These are phyloP conservation scores for Pygoscelis antarcticus DNA, from an alignment of 2,113 vertebrate genomes.

Conservation along the genomic window DNA sequence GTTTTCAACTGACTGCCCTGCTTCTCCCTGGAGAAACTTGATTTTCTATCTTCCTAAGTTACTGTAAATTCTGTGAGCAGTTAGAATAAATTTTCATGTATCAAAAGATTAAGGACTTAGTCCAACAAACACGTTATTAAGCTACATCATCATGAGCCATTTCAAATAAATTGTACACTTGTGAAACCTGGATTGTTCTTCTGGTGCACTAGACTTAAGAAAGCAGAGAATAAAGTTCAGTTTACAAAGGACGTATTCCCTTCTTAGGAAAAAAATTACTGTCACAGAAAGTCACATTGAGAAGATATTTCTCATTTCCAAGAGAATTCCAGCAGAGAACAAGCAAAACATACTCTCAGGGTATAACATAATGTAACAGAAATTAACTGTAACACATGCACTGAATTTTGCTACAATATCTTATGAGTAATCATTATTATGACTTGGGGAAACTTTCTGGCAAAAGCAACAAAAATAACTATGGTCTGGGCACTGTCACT, in stretches of 20 bases:
- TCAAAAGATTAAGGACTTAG: background rate
- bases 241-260: background rate
- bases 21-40: background rate
- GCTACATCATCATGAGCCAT: background rate
- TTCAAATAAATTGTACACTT: background rate
- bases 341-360: background rate
- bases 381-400: constrained; percentile 9
- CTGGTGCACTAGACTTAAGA: background rate
- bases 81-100: background rate
- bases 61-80: background rate
- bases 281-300: constrained; percentile 21
- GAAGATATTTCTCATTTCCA: constrained; percentile 15
- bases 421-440: background rate
- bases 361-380: constrained; percentile 26
- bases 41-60: background rate
- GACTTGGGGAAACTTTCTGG: background rate
- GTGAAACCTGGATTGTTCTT: background rate
- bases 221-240: background rate
- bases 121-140: background rate
- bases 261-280: background rate
- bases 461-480: constrained; percentile 14
- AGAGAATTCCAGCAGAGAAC: constrained; percentile 27
- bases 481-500: background rate
- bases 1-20: background rate
- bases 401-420: background rate